Evolutionary conservation across 2,797 vertebrate species (phyloP), one percentile per base, ranked within the genome.

Genomic region (Botia almorhae): DNA sequence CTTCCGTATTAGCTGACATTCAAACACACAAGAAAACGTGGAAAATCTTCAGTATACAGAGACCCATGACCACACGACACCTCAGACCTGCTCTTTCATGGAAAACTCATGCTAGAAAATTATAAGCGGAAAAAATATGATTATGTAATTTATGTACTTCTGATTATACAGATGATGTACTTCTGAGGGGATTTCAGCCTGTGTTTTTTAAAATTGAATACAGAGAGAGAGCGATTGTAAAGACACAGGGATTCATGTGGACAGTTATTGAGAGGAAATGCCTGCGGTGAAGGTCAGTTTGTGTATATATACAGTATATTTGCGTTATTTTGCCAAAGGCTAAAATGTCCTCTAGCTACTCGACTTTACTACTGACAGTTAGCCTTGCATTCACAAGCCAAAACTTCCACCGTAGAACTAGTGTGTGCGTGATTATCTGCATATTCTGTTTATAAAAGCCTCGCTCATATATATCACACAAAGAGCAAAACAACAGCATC

Each of bases 241-340:
- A 39, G 36, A 39, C 4, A 4, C 74, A 70, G 70, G 81, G 29
- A 73, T 17, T n/a, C 13, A 77, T 56, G 8, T 8, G 73, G 43
- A 75, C 43, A 13, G 5, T 6, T n/a, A 61, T 48, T 1, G 2
- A 26, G 6, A 5, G 23, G 16, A 74, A 63, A 74, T 74, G 21
- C 16, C 0, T 0, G 5, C 29, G 0, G 6, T 5, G 39, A 61
- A 61, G 17, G 26, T 63, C 39, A 14, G 1, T 60, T 46, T 73
- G 39, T 73, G 56, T 48, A 6, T 39, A 39, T 39, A 39, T 39
- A 39, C 36, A 39, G 36, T 39, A 39, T 39, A 39, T 39, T 39
- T 7, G 7, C 4, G 36, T 39, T 39, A 7, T 7, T 39, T 39
- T 39, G 36, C 36, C 36, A 39, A 39, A 33, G 33, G 33, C 3